These are phyloP conservation scores for Uropetala carovei DNA, from an alignment of 2,888 invertebrate genomes.

Conservation along the genomic window DNA sequence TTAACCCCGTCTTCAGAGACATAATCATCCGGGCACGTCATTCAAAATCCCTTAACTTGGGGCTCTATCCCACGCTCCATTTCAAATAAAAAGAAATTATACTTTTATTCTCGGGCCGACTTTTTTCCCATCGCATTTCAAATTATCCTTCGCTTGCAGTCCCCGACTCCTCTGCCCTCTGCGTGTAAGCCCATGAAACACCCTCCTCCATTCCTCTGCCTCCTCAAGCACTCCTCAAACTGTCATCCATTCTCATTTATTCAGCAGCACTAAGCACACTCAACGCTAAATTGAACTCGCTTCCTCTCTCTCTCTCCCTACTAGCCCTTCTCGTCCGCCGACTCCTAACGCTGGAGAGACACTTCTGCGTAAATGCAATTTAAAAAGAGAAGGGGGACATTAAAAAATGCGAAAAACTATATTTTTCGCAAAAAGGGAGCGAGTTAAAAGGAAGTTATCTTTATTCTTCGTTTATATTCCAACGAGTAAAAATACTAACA, in stretches of 20 bases:
- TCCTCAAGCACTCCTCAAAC: conserved; percentile 59
- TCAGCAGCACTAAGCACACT: conserved; percentile 58
- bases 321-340: background rate
- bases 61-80: background rate
- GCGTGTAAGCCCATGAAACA: background rate
- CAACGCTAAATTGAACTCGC: conserved; percentile 53
- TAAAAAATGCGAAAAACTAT: conserved; percentile 8
- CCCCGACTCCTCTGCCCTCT: background rate
- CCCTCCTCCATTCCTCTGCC: background rate
- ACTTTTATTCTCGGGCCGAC: background rate
- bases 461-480: conserved; percentile 16
- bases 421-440: conserved; percentile 16
- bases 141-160: conserved; percentile 58
- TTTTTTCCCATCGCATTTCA: conserved; percentile 51
- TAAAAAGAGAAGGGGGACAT: conserved; percentile 1
- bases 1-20: conserved; percentile 56
- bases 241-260: conserved; percentile 62
- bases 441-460: background rate
- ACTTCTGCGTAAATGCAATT: conserved; percentile 48
- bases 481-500: background rate
- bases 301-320: background rate
- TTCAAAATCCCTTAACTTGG: conserved; percentile 56
- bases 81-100: conserved; percentile 33
- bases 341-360: conserved; percentile 8
- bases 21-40: conserved; percentile 54